phyloP scores from a whole-genome alignment of 2,888 invertebrate genomes.

The Aplocera efformata region DNA sequence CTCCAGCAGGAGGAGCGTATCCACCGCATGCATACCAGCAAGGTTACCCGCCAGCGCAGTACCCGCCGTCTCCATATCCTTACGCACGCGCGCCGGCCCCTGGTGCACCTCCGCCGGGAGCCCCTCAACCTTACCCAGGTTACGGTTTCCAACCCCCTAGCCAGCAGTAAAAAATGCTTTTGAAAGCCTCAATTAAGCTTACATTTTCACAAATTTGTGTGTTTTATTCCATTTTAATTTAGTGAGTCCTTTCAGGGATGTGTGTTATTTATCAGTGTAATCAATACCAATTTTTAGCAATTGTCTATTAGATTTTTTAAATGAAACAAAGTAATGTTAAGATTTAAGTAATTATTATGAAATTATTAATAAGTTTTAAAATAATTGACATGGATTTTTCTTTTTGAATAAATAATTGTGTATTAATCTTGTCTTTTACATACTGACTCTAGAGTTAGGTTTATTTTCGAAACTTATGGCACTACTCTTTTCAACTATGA shows the following conservation, averaged over 20 bases:
- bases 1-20: conserved; percentile 66
- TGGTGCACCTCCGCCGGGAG: conserved; percentile 85
- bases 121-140: conserved; percentile 87
- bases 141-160: conserved; percentile 90
- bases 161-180: conserved; percentile 66
- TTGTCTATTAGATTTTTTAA: conserved; percentile 3
- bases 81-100: conserved; percentile 82
- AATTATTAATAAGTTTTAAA: conserved; percentile 12
- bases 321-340: neutral
- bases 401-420: conserved; percentile 18
- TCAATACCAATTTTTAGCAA: conserved; percentile 8
- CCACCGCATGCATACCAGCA: conserved; percentile 78
- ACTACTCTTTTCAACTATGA: no score
- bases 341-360: conserved; percentile 1
- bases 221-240: conserved; percentile 5
- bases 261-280: conserved; percentile 5
- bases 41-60: conserved; percentile 75
- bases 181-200: neutral
- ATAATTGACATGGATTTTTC: conserved; percentile 20
- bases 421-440: neutral
- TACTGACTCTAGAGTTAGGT: no score
- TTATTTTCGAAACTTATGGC: no score
- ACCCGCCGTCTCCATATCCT: conserved; percentile 80
- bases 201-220: neutral
- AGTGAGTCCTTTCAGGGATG: conserved; percentile 4